Conservation (phyloP, 2,797 vertebrate species). For the Ctenochaetus hawaiiensis region DNA sequence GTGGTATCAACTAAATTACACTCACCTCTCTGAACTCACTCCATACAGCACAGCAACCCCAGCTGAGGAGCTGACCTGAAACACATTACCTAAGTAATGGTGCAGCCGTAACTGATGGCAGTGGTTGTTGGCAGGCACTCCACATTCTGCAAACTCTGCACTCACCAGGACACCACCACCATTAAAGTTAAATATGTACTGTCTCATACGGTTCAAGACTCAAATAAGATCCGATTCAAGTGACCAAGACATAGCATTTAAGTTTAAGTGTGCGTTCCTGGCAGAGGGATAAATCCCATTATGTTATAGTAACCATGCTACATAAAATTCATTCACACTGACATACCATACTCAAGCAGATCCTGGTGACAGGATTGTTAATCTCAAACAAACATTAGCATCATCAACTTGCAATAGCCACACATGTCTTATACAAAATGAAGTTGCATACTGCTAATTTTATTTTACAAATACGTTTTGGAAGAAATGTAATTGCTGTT, state of each 20-base stretch:
- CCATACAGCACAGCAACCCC: slow-evolving; percentile 39
- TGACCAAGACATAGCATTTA: slow-evolving; percentile 47
- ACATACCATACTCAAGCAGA: neutral
- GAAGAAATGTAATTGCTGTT: neutral
- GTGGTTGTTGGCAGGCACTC: slow-evolving; percentile 60
- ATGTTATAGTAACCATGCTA: slow-evolving; percentile 23
- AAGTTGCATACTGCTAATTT: neutral
- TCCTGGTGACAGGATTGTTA: slow-evolving; percentile 1
- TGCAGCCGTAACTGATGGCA: slow-evolving; percentile 62
- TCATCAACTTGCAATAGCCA: slow-evolving; percentile 3
- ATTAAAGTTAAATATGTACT: slow-evolving; percentile 71
- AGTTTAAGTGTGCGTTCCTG: slow-evolving; percentile 37
- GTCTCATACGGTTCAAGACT: slow-evolving; percentile 60
- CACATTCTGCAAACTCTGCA: slow-evolving; percentile 61
- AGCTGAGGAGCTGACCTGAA: slow-evolving; percentile 66
- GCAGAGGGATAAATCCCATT: slow-evolving; percentile 36
- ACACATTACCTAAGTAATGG: slow-evolving; percentile 67
- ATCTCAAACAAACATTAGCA: slow-evolving; percentile 8
- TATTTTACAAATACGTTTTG: slow-evolving; percentile 10
- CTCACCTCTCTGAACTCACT: slow-evolving; percentile 62
- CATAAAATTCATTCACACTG: slow-evolving; percentile 1
- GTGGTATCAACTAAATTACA: slow-evolving; percentile 67
- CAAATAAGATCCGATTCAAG: slow-evolving; percentile 58
- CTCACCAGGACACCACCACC: slow-evolving; percentile 39
- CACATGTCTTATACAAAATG: neutral